Percentiles rank a stretch among this genome's conserved stretches.
Evolutionary conservation across 64 coral and sea anemone genomes (phyloP).

Genomic region (Orbicella faveolata): DNA sequence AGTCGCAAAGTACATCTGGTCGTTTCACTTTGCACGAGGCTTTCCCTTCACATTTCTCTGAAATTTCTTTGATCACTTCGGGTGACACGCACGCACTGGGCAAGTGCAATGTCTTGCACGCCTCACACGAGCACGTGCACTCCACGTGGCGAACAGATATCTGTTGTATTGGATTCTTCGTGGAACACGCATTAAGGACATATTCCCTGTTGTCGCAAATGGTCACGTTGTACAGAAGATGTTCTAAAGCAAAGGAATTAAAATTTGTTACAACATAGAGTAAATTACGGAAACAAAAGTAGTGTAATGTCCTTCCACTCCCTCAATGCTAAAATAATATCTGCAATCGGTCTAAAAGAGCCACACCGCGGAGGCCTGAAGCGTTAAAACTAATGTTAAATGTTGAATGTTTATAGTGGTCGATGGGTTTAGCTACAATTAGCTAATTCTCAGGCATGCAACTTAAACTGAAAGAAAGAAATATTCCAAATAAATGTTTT

Average conservation of each 20-base stretch:
- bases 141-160: not conserved
- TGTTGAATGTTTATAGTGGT: too few relatives aligned
- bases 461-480: too few relatives aligned
- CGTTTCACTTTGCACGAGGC: not conserved
- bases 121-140: slow-evolving; percentile 3
- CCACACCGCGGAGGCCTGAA: too few relatives aligned
- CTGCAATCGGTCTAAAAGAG: too few relatives aligned
- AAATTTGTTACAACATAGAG: not conserved
- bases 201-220: not conserved
- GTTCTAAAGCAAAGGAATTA: not conserved
- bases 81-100: not conserved
- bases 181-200: not conserved
- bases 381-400: too few relatives aligned
- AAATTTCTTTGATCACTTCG: not conserved
- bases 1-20: not conserved
- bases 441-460: too few relatives aligned
- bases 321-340: too few relatives aligned
- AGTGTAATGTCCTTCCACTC: too few relatives aligned
- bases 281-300: too few relatives aligned
- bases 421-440: too few relatives aligned
- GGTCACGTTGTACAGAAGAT: not conserved
- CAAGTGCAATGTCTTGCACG: not conserved
- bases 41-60: not conserved
- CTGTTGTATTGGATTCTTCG: not conserved
- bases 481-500: too few relatives aligned